phyloP scores from a whole-genome alignment of 2,797 vertebrate species.

The Antennarius maculatus region DNA sequence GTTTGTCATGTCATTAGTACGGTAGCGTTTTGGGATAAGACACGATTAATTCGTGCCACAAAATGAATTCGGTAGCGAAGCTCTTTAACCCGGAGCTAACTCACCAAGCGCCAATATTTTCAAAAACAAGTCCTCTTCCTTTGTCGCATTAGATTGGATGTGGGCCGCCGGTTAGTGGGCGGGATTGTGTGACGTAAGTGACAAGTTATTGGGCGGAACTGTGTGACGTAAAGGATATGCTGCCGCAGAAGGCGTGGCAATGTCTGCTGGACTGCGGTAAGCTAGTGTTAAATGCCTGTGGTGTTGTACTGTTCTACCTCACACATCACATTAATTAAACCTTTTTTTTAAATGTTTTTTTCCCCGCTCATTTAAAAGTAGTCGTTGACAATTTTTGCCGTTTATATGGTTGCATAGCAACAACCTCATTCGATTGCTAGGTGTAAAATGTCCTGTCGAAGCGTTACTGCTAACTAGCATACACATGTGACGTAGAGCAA shows the following conservation, averaged over 20 bases:
- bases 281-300: conserved; percentile 7
- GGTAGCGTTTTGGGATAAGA: background rate
- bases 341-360: background rate
- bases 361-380: background rate
- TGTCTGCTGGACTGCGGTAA: conserved; percentile 56
- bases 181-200: conserved; percentile 10
- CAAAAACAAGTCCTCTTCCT: conserved; percentile 74
- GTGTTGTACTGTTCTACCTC: background rate
- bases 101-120: conserved; percentile 80
- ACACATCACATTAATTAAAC: too few species aligned
- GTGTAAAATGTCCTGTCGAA: conserved; percentile 3
- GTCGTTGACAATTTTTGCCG: background rate
- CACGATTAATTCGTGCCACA: too few species aligned
- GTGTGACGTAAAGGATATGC: conserved; percentile 32
- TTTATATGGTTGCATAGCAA: conserved; percentile 31
- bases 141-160: conserved; percentile 65
- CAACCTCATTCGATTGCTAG: background rate
- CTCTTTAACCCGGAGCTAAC: background rate
- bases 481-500: background rate
- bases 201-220: conserved; percentile 6
- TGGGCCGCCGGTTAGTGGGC: conserved; percentile 11
- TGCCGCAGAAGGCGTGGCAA: conserved; percentile 43
- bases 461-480: background rate
- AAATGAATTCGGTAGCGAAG: background rate
- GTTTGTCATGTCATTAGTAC: conserved; percentile 7